Conservation (phyloP, 2,113 vertebrate genomes). For the Apus apus region DNA sequence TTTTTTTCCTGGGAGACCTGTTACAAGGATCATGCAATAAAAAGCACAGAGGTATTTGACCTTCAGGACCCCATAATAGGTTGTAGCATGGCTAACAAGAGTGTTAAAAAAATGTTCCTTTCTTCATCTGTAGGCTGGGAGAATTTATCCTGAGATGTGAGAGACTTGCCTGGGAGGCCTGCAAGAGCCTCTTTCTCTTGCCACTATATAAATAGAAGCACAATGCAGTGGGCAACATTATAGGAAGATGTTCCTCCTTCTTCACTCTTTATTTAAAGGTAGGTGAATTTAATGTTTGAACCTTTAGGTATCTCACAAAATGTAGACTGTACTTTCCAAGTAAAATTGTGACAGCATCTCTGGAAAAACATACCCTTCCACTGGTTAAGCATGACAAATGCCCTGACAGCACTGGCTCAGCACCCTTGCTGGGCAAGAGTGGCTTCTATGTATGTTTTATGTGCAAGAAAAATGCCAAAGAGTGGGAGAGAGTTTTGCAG, state of each 20-base stretch:
- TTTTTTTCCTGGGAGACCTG: neutral
- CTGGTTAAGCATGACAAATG: neutral
- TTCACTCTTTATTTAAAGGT: neutral
- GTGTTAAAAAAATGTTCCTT: neutral
- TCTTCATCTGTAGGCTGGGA: neutral
- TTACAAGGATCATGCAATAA: accelerated
- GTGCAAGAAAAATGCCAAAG: too few relatives aligned
- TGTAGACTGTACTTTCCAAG: neutral
- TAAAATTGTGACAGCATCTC: neutral
- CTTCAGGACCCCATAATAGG: neutral
- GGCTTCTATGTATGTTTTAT: too few relatives aligned
- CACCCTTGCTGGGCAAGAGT: neutral
- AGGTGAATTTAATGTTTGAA: neutral
- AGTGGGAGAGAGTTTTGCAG: too few relatives aligned
- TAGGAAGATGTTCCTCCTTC: accelerated
- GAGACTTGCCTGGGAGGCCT: neutral
- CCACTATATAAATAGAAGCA: neutral
- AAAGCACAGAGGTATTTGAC: neutral
- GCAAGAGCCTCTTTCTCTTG: neutral
- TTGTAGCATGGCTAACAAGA: neutral
- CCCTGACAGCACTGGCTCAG: neutral
- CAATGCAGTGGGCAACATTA: neutral
- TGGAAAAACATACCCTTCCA: accelerated
- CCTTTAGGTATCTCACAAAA: neutral
- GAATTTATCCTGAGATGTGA: neutral